Evolutionary conservation across 1,140 invertebrate genomes (phyloP).

Genomic region (Nilaparvata lugens): DNA sequence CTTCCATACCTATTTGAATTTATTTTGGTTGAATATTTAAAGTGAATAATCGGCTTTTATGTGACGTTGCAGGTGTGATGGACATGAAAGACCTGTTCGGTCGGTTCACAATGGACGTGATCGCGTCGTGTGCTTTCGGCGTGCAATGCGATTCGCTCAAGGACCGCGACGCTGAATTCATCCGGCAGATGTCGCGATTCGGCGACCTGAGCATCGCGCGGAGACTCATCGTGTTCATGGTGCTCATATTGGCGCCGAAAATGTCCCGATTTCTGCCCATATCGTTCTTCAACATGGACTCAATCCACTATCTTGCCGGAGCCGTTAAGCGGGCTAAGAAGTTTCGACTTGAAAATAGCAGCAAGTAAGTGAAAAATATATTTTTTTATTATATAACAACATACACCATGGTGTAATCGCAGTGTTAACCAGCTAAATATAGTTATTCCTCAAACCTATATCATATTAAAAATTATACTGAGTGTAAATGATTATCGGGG

Average conservation of each 20-base stretch:
- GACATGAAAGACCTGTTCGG: conserved; percentile 41
- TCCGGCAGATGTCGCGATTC: conserved; percentile 14
- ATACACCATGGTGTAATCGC: neutral
- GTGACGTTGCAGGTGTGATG: conserved; percentile 27
- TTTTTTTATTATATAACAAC: neutral
- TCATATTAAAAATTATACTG: no score
- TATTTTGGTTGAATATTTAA: no score
- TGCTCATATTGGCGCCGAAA: conserved; percentile 20
- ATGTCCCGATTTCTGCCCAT: conserved; percentile 19
- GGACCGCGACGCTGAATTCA: conserved; percentile 41
- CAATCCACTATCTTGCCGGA: conserved; percentile 15
- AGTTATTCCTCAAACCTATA: no score
- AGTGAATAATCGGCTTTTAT: no score
- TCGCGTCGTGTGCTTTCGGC: conserved; percentile 48
- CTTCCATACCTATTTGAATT: no score
- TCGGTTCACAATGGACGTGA: conserved; percentile 44
- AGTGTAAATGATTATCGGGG: no score
- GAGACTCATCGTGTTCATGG: conserved; percentile 14
- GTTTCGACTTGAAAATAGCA: neutral
- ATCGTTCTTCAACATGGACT: conserved; percentile 22
- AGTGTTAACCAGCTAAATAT: neutral
- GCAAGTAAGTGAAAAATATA: neutral
- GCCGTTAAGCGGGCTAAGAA: conserved; percentile 16
- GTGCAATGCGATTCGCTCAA: conserved; percentile 42
- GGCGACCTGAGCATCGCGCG: conserved; percentile 13